phyloP scores from a whole-genome alignment of 2,888 invertebrate species.

The Chalcosyrphus nemorum region DNA sequence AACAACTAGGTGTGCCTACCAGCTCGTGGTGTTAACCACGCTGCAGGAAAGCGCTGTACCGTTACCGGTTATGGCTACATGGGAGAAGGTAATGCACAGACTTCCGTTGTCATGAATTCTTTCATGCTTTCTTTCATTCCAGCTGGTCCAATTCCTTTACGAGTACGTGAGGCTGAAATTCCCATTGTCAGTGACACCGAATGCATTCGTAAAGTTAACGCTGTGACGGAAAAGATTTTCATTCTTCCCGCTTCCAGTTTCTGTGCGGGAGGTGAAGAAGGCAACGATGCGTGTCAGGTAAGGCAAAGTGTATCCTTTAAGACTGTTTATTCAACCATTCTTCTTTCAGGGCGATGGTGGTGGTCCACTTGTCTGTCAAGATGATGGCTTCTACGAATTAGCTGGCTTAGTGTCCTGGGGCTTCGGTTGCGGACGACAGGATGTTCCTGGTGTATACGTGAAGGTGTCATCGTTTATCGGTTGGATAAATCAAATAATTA shows the following conservation, averaged over 20 bases:
- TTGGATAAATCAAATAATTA: conserved; percentile 98
- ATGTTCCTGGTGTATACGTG: conserved; percentile 98
- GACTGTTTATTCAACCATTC: neutral
- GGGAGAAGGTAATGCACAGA: conserved; percentile 89
- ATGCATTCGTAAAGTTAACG: conserved; percentile 95
- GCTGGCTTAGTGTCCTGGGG: conserved; percentile 98
- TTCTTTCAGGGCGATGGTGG: conserved; percentile 92
- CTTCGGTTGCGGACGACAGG: conserved; percentile 94
- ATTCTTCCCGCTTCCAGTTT: conserved; percentile 96
- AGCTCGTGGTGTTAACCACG: conserved; percentile 93
- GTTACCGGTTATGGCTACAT: conserved; percentile 97
- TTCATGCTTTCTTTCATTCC: neutral
- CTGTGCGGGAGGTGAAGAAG: conserved; percentile 96
- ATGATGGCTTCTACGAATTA: conserved; percentile 95
- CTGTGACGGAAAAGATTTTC: conserved; percentile 97
- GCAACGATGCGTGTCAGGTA: conserved; percentile 96
- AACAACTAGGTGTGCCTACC: conserved; percentile 92
- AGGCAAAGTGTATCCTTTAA: neutral
- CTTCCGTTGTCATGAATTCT: neutral
- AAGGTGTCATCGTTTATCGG: conserved; percentile 97
- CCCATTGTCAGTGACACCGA: conserved; percentile 96
- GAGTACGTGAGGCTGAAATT: conserved; percentile 94
- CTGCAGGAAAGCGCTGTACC: conserved; percentile 94
- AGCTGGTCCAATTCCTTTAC: conserved; percentile 94
- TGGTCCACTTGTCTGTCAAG: conserved; percentile 95